Percentiles rank a stretch among this genome's conserved stretches.
These are phyloP conservation scores for Bos indicus DNA, from an alignment of 2,113 vertebrate species.

Conservation along the genomic window DNA sequence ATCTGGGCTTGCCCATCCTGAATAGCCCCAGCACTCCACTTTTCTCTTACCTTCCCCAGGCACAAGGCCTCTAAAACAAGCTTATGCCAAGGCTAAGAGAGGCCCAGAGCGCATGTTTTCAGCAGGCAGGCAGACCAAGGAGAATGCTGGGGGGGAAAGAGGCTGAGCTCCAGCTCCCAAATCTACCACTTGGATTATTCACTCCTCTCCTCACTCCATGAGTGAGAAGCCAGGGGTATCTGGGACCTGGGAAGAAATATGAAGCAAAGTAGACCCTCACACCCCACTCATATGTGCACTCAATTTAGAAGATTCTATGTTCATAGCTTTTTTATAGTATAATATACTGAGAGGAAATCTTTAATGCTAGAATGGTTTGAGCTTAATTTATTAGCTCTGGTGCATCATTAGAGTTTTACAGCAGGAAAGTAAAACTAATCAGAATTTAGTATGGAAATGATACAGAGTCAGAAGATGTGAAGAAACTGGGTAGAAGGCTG, in stretches of 20 bases:
- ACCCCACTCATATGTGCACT: not conserved
- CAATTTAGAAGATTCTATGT: not conserved
- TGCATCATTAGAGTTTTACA: not conserved
- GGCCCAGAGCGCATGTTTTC: not conserved
- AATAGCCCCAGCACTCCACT: not conserved
- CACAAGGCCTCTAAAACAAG: not conserved
- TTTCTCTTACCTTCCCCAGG: not conserved
- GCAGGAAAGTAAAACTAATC: not conserved
- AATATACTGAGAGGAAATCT: not conserved
- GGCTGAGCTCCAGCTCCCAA: not conserved
- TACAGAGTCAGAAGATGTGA: not conserved
- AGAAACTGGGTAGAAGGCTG: not conserved
- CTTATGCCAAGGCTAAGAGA: not conserved
- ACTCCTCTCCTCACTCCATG: not conserved
- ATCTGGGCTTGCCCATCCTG: not conserved
- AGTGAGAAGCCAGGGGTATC: not conserved
- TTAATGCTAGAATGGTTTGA: not conserved
- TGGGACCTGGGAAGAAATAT: not conserved
- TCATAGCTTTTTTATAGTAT: not conserved
- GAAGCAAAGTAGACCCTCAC: not conserved
- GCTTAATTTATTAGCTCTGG: not conserved
- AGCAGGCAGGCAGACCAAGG: not conserved
- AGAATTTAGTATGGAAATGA: not conserved
- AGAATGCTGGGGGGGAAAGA: not conserved
- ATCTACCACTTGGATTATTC: not conserved